Evolutionary conservation across 2,113 vertebrate species (phyloP), one percentile per base, ranked within the genome.

Genomic region (Entelurus aequoreus): DNA sequence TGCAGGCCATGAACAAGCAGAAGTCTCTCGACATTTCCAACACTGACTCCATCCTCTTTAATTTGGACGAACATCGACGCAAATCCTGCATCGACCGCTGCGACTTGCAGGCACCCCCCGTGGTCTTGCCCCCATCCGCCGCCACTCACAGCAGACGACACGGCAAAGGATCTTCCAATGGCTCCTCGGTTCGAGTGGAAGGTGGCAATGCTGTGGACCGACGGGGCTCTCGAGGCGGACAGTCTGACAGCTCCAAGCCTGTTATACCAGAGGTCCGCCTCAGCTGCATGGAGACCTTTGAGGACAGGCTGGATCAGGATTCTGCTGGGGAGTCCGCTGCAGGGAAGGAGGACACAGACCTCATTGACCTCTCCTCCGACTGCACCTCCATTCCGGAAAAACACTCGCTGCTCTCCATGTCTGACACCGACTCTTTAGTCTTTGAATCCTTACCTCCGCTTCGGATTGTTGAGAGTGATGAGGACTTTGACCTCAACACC

Each of bases 21-120:
- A 97, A 99, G 88, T 99, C 97, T 84, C 91, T 99, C 85, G 97
- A 99, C 89, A 98, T 99, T 82, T 90, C 93, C 80, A 99, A 98
- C 60, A 93, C 96, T n/a, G 96, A 99, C 88, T 96, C 95, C 71
- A 90, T 98, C 77, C 89, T 98, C 73, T 98, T 94, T 66, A 95
- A 96, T 19, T 79, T 98, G 78, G 95, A 99, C 3, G 97, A 98
- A 57, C 95, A 97, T 67, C 92, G 97, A 1, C 92, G 97, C 66
- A 99, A 98, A 82, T 99, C 97, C 65, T 99, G 97, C 90, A 96
- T 98, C 56, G 97, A 98, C 75, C 95, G 93, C 1, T 99, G 95
- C 63, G 95, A 98, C 63, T 62, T 93, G 81, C 95, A 93, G 72
- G 89, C 88, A 0, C 78, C 67, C 13, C 84, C 82, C 1, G 81